Conservation (phyloP, 1,140 invertebrate genomes). For the Cydia strobilella region DNA sequence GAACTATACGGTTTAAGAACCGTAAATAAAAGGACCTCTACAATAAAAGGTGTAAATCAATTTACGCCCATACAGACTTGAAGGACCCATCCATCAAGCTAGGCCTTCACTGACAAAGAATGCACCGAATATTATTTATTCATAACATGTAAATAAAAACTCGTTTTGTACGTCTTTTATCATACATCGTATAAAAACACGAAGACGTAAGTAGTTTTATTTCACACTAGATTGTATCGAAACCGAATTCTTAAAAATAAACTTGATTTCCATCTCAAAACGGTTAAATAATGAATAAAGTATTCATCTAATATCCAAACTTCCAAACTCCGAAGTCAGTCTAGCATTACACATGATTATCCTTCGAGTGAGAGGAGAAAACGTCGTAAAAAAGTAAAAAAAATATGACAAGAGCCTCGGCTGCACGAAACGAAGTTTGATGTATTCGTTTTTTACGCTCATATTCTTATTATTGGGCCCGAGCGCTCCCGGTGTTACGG, state of each 20-base stretch:
- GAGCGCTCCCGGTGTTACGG: constrained; percentile 77
- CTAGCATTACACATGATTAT: constrained; percentile 75
- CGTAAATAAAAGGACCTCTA: neutral
- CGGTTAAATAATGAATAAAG: constrained; percentile 4
- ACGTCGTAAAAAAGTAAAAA: constrained; percentile 51
- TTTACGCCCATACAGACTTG: constrained; percentile 10
- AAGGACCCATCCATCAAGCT: constrained; percentile 23
- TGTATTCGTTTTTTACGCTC: constrained; percentile 74
- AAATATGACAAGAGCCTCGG: constrained; percentile 69
- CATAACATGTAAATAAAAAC: constrained; percentile 49
- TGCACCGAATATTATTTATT: constrained; percentile 50
- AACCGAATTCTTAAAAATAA: constrained; percentile 1
- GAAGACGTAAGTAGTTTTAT: constrained; percentile 8
- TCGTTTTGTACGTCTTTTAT: constrained; percentile 9
- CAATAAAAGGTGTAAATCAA: constrained; percentile 29
- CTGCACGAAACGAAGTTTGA: constrained; percentile 68
- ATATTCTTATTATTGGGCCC: constrained; percentile 77
- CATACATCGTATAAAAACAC: constrained; percentile 12
- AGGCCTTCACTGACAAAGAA: constrained; percentile 39
- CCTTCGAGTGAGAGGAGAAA: constrained; percentile 52
- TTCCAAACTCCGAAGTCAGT: constrained; percentile 57
- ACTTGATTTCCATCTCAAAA: constrained; percentile 11
- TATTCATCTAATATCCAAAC: constrained; percentile 38
- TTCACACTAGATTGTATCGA: constrained; percentile 10
- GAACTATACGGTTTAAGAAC: constrained; percentile 1